Evolutionary conservation across 2,888 invertebrate species (phyloP), one percentile per base, ranked within the genome.

Genomic region (Euplexia lucipara): DNA sequence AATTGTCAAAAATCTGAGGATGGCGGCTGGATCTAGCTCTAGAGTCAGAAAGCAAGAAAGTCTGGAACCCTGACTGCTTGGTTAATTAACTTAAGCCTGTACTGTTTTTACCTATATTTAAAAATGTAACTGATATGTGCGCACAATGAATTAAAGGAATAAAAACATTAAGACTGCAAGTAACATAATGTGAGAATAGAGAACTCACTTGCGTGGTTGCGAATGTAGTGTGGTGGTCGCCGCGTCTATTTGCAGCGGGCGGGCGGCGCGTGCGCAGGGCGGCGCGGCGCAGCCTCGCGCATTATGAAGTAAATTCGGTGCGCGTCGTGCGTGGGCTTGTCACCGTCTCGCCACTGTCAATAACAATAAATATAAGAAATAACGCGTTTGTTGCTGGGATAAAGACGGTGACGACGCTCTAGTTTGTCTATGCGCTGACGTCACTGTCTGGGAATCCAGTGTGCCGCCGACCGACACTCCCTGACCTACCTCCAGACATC

Each of bases 391-490:
- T 89, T 89, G 86, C 89, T 88, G 91, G 91, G 91, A 92, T 93
- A 90, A 90, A 88, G 90, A 86, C 89, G 86, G 89, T 92, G 93
- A 92, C 91, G 90, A 87, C 88, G 94, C 89, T 92, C 93, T 93
- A 93, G 94, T 94, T 93, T 94, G 94, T 94, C 93, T 94, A 91
- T 92, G 84, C 85, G 83, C 84, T 91, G 91, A 93, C 95, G 95
- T 94, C 94, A 94, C 81, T 68, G 94, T 95, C 95, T 95, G 94
- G 93, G 95, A 94, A 95, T 95, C 92, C 90, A 91, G 88, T 87
- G 88, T 87, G 89, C 86, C 85, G 87, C 80, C 82, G 83, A 76
- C 68, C 84, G 88, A 82, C 86, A 83, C 90, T 91, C 91, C 93
- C 94, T 93, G 95, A 94, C 94, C 95, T 94, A 94, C 94, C 93